Evolutionary conservation across 1,140 invertebrate genomes (phyloP).

Genomic region (Eriosoma lanigerum): DNA sequence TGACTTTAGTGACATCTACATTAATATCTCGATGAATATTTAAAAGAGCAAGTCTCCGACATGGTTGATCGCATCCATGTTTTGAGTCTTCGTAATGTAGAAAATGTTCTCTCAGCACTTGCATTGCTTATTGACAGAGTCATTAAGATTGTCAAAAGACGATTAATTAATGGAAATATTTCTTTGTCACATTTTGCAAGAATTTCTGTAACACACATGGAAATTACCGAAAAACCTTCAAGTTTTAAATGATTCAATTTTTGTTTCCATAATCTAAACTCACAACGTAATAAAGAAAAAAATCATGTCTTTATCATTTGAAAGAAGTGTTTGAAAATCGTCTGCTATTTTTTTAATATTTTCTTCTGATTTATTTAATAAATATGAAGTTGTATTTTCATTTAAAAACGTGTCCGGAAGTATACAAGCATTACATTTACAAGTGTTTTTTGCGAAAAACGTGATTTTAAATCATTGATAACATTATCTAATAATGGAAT

Average conservation of each 20-base stretch:
- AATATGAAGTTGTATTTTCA: too few relatives aligned
- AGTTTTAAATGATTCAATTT: not conserved
- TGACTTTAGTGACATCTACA: too few relatives aligned
- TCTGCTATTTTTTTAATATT: not conserved
- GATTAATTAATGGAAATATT: not conserved
- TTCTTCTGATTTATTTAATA: conserved; percentile 5
- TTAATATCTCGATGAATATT: too few relatives aligned
- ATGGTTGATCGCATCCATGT: not conserved
- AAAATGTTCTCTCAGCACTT: not conserved
- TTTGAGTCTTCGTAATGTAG: not conserved
- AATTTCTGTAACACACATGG: not conserved
- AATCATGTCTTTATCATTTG: too few relatives aligned
- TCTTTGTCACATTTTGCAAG: not conserved
- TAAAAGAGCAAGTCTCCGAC: conserved; percentile 17
- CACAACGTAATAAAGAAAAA: not conserved
- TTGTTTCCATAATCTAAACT: conserved; percentile 8
- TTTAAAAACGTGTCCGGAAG: not conserved
- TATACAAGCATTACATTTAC: conserved; percentile 13
- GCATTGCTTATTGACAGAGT: not conserved
- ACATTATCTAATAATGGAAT: conserved; percentile 18
- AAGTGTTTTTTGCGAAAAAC: conserved; percentile 16
- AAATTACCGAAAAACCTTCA: not conserved
- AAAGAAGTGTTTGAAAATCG: conserved; percentile 13
- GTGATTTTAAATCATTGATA: conserved; percentile 1
- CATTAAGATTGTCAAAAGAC: not conserved